Evolutionary conservation across 2,888 invertebrate genomes (phyloP).

Genomic region (Polydrusus tereticollis): DNA sequence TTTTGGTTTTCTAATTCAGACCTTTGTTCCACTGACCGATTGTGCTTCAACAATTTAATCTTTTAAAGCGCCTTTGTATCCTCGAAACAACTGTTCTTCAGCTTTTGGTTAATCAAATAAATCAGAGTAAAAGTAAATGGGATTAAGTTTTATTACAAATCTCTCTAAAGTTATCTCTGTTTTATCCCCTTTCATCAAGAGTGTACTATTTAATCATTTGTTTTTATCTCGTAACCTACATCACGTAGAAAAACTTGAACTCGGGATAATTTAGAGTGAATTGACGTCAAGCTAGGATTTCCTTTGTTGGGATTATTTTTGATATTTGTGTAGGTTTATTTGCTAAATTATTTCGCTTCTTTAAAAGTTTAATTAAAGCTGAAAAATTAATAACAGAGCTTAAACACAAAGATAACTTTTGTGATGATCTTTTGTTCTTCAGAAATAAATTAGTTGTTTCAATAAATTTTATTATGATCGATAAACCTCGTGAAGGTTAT

Average conservation of each 20-base stretch:
- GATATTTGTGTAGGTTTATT: not conserved
- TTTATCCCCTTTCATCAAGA: not conserved
- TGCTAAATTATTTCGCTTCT: not conserved
- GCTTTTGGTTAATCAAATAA: not conserved
- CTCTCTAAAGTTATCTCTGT: not conserved
- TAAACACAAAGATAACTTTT: too few relatives aligned
- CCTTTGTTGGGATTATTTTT: not conserved
- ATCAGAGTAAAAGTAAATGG: not conserved
- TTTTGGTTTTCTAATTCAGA: too few relatives aligned
- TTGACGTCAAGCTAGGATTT: not conserved
- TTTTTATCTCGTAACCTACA: not conserved
- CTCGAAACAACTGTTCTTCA: not conserved
- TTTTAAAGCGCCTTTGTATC: not conserved
- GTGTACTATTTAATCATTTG: slow-evolving; percentile 1
- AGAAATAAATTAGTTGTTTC: too few relatives aligned
- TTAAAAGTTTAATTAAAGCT: too few relatives aligned
- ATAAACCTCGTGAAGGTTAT: too few relatives aligned
- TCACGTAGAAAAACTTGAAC: not conserved
- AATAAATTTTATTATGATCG: too few relatives aligned
- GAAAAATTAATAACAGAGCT: too few relatives aligned
- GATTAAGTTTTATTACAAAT: not conserved
- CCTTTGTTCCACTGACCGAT: too few relatives aligned
- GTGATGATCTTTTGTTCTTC: too few relatives aligned
- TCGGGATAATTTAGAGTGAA: not conserved
- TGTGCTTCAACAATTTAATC: too few relatives aligned